These are phyloP conservation scores for Meteorus colon DNA, from an alignment of 2,888 invertebrate species.

Conservation along the genomic window DNA sequence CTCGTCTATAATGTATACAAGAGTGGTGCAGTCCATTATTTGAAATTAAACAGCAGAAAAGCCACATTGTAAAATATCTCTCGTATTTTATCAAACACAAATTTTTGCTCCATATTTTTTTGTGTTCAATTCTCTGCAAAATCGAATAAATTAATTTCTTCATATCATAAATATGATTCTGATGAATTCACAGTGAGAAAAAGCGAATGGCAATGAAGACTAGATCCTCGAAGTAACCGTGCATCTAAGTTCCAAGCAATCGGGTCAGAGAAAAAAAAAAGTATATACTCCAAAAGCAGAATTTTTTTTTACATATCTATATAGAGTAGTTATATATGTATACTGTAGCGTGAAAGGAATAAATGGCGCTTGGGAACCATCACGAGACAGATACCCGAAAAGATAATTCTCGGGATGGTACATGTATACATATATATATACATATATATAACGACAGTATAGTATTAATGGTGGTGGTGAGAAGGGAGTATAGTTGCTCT, in stretches of 20 bases:
- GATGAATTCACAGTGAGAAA: too few species aligned
- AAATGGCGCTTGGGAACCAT: conserved; percentile 12
- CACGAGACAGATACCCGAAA: conserved; percentile 33
- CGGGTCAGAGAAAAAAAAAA: too few species aligned
- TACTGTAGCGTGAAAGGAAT: not conserved
- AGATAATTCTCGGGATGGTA: conserved; percentile 29
- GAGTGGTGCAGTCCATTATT: conserved; percentile 19
- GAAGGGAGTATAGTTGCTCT: conserved; percentile 23
- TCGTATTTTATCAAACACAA: not conserved
- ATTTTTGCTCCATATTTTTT: conserved; percentile 4
- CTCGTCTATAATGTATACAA: conserved; percentile 1
- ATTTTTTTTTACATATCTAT: not conserved
- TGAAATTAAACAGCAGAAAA: conserved; percentile 18
- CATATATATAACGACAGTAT: not conserved
- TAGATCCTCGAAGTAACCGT: too few species aligned
- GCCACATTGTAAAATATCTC: not conserved
- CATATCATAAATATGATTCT: too few species aligned
- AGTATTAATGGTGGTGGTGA: conserved; percentile 4
- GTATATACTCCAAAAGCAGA: too few species aligned
- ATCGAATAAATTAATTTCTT: too few species aligned
- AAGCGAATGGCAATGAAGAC: too few species aligned
- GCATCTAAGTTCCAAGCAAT: too few species aligned
- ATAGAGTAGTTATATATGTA: not conserved
- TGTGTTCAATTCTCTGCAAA: too few species aligned
- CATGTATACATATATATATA: not conserved